Percentiles rank a stretch among this genome's conserved stretches.
Conservation (phyloP, 2,113 vertebrate genomes). For the Nesospiza acunhae region DNA sequence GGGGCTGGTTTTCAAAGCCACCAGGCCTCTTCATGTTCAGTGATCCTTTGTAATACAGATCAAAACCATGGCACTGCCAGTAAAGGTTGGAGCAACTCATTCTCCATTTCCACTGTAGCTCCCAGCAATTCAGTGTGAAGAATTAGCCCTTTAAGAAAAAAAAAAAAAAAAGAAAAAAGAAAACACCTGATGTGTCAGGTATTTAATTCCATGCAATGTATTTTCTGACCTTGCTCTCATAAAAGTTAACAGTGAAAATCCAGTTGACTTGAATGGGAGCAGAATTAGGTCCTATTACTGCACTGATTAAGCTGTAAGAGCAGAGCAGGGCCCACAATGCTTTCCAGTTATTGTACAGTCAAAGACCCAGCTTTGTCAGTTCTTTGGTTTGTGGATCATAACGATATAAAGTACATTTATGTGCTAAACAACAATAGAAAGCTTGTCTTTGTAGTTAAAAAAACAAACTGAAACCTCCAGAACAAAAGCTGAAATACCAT, state of each 20-base stretch:
- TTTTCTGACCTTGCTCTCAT: not conserved
- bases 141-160: not conserved
- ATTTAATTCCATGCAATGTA: not conserved
- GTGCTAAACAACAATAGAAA: slow-evolving; percentile 9
- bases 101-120: not conserved
- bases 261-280: not conserved
- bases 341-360: not conserved
- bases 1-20: slow-evolving; percentile 20
- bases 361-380: not conserved
- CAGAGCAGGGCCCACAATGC: not conserved
- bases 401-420: not conserved
- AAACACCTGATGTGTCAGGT: not conserved
- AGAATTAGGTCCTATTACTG: not conserved
- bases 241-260: not conserved
- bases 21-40: not conserved
- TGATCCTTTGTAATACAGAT: slow-evolving; percentile 12
- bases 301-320: not conserved
- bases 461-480: slow-evolving; percentile 7
- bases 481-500: slow-evolving; percentile 1
- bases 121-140: not conserved
- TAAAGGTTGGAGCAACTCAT: not conserved
- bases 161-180: not conserved
- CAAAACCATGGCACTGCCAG: not conserved
- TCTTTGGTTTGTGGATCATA: slow-evolving; percentile 29
- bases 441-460: not conserved